These are phyloP conservation scores for Sciurus niger DNA, from an alignment of 2,113 vertebrate genomes.

Conservation along the genomic window DNA sequence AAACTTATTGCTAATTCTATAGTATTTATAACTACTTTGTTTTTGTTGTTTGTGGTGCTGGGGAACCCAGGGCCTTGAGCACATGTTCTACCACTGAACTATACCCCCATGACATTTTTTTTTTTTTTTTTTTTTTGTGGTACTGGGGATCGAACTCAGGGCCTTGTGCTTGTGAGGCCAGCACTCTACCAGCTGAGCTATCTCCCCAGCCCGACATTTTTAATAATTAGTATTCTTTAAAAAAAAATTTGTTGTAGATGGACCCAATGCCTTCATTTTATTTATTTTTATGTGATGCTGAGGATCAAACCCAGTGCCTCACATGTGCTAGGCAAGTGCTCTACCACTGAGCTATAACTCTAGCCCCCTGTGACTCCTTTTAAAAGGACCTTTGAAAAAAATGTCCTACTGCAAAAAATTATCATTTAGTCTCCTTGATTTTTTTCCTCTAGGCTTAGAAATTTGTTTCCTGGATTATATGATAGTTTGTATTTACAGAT, in stretches of 20 bases:
- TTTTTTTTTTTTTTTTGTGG: neutral
- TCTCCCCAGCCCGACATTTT: too few species aligned
- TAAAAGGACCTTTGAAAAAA: neutral
- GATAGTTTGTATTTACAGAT: slow-evolving; percentile 38
- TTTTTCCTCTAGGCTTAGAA: neutral
- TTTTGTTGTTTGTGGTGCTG: neutral
- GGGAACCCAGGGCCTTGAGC: neutral
- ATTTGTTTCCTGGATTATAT: slow-evolving; percentile 48
- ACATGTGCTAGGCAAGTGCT: too few species aligned
- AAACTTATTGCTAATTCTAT: slow-evolving; percentile 29
- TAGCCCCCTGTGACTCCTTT: neutral
- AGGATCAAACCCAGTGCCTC: neutral
- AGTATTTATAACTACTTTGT: slow-evolving; percentile 19
- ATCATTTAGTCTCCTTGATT: neutral
- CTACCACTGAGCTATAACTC: neutral
- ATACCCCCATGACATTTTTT: neutral
- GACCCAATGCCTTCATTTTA: neutral
- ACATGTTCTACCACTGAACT: neutral
- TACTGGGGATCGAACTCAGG: too few species aligned
- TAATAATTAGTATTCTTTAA: too few species aligned
- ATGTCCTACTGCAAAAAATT: slow-evolving; percentile 21
- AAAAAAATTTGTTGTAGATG: too few species aligned
- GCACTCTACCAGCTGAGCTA: too few species aligned
- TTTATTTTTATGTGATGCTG: neutral
- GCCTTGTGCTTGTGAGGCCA: too few species aligned